A percentile compares a stretch with the other conserved stretches of the same genome.
phyloP scores from a whole-genome alignment of 2,888 invertebrate genomes.

The Tribolium freemani region DNA sequence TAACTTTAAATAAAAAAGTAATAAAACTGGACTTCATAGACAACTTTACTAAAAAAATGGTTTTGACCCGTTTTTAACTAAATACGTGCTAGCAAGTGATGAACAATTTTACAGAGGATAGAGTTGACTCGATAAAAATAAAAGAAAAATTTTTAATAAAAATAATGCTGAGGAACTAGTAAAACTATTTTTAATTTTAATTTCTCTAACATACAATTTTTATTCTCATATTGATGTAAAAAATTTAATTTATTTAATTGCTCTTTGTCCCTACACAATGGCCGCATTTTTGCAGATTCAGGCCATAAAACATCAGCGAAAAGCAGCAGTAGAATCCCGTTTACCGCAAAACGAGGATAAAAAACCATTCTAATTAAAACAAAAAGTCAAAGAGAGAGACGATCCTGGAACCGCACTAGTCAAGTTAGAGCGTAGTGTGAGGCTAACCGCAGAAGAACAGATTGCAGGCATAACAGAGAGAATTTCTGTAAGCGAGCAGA shows the following conservation, averaged over 20 bases:
- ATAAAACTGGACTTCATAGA: too few relatives aligned
- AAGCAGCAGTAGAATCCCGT: conserved; percentile 26
- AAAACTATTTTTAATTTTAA: too few relatives aligned
- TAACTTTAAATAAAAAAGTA: too few relatives aligned
- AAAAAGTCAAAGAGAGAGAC: conserved; percentile 36
- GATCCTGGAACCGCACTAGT: conserved; percentile 34
- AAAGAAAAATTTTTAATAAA: too few relatives aligned
- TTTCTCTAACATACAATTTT: too few relatives aligned
- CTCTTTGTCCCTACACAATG: not conserved
- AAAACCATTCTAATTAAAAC: conserved; percentile 43
- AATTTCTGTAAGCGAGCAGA: conserved; percentile 35
- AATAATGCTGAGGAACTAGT: too few relatives aligned
- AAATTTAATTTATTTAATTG: not conserved
- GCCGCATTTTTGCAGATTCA: conserved; percentile 9
- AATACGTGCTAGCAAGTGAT: too few relatives aligned
- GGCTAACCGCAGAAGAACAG: conserved; percentile 44
- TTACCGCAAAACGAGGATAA: conserved; percentile 38
- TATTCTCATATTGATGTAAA: too few relatives aligned
- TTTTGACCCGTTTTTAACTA: too few relatives aligned
- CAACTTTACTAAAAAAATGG: too few relatives aligned
- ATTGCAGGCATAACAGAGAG: conserved; percentile 42
- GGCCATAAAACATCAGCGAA: conserved; percentile 13
- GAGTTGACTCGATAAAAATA: too few relatives aligned
- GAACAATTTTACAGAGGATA: too few relatives aligned
- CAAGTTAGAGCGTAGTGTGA: conserved; percentile 29